phyloP scores from a whole-genome alignment of 2,113 vertebrate genomes.

The Chrysochloris asiatica region DNA sequence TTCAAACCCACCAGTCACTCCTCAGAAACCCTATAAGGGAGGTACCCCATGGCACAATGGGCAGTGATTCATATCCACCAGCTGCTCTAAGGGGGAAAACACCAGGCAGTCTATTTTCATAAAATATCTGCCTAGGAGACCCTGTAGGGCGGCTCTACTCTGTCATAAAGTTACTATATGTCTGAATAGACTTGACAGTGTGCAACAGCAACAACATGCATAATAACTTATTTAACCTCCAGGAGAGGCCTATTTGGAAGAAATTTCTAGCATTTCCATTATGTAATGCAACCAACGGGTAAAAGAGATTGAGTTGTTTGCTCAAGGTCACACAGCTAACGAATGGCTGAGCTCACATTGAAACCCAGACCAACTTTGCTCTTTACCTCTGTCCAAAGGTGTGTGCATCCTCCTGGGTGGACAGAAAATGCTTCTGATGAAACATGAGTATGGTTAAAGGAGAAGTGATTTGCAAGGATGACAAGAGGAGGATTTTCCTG shows the following conservation, averaged over 20 bases:
- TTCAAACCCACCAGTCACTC: too few relatives aligned
- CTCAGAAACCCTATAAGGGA: too few relatives aligned
- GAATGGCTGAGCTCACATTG: not conserved
- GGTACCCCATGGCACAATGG: too few relatives aligned
- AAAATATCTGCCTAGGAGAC: not conserved
- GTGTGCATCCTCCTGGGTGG: not conserved
- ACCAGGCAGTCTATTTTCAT: too few relatives aligned
- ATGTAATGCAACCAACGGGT: not conserved
- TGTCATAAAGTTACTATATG: not conserved
- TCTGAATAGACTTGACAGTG: not conserved
- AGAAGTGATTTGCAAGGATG: not conserved
- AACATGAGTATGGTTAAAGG: not conserved
- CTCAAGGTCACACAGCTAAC: not conserved
- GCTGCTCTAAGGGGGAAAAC: too few relatives aligned
- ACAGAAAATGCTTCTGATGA: not conserved
- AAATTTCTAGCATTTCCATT: not conserved
- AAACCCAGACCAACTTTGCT: not conserved
- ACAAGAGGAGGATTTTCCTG: not conserved
- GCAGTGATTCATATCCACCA: too few relatives aligned
- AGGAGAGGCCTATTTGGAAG: not conserved
- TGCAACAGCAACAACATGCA: not conserved
- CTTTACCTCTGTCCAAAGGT: not conserved
- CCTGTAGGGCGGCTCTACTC: not conserved
- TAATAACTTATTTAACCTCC: slow-evolving; percentile 10
- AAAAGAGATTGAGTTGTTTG: slow-evolving; percentile 3